Conservation (phyloP, 2,888 invertebrate genomes). For the Phytoseiulus persimilis region DNA sequence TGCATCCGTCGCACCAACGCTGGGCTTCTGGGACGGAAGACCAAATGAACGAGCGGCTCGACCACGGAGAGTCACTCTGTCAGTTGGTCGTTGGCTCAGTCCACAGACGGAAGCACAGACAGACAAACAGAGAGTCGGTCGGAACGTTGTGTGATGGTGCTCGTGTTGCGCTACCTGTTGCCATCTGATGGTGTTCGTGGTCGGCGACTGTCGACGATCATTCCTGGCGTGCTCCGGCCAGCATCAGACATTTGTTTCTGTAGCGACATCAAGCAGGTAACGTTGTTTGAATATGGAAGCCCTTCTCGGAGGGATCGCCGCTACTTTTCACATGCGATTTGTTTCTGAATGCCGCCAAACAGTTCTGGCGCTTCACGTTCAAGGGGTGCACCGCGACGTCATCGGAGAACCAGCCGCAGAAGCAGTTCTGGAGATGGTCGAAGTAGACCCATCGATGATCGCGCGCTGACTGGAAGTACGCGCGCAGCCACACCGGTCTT, state of each 20-base stretch:
- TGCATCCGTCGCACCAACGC: neutral
- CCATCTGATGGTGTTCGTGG: neutral
- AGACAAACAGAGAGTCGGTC: neutral
- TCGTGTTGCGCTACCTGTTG: neutral
- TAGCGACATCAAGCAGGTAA: neutral
- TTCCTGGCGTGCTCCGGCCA: neutral
- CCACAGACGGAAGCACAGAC: neutral
- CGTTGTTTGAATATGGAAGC: neutral
- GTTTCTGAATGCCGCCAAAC: no score
- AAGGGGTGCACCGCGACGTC: no score
- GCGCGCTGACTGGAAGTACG: no score
- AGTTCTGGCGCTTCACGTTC: no score
- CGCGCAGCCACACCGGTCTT: no score
- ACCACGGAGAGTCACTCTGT: neutral
- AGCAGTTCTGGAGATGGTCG: no score
- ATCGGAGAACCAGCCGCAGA: no score
- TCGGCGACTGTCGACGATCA: neutral
- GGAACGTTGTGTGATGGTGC: slow-evolving; percentile 5
- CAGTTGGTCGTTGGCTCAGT: neutral
- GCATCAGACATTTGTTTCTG: neutral
- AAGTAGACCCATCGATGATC: no score
- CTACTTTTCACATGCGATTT: neutral
- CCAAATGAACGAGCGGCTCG: neutral
- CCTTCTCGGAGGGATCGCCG: neutral
- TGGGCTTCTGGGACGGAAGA: neutral